phyloP scores from a whole-genome alignment of 2,888 invertebrate genomes.

The Ectemnius lituratus region DNA sequence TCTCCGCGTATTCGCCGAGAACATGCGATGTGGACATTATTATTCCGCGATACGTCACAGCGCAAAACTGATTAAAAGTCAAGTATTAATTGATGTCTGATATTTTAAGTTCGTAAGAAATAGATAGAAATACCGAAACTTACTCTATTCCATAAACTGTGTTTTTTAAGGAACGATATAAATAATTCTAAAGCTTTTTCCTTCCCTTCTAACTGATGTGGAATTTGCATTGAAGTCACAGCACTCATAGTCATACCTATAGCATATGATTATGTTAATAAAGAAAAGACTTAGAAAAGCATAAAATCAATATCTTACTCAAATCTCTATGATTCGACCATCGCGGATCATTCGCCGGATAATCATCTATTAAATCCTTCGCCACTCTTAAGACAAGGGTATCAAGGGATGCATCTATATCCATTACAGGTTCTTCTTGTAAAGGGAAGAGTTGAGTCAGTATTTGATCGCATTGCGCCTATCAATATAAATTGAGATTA shows the following conservation, averaged over 20 bases:
- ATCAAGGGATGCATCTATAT: conserved; percentile 80
- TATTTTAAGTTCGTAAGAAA: background rate
- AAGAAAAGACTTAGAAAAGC: background rate
- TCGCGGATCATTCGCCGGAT: conserved; percentile 92
- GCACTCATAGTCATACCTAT: conserved; percentile 72
- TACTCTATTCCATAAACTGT: conserved; percentile 84
- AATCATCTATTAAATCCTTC: conserved; percentile 90
- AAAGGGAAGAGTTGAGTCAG: conserved; percentile 78
- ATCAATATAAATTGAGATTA: background rate
- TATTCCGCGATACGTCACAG: conserved; percentile 78
- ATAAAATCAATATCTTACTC: conserved; percentile 55
- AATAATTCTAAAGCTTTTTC: conserved; percentile 88
- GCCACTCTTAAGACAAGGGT: conserved; percentile 84
- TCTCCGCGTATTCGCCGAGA: conserved; percentile 88
- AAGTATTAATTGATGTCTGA: conserved; percentile 11
- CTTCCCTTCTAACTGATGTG: conserved; percentile 93
- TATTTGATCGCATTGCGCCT: conserved; percentile 78
- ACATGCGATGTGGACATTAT: conserved; percentile 80
- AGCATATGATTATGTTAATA: conserved; percentile 24
- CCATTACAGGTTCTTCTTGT: conserved; percentile 76
- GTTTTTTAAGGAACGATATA: conserved; percentile 86
- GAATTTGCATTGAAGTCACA: conserved; percentile 87
- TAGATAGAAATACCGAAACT: conserved; percentile 52
- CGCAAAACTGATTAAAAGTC: conserved; percentile 74
- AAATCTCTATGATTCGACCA: conserved; percentile 81